Conservation (phyloP, 2,888 invertebrate genomes). For the Drosophila melanocephala region DNA sequence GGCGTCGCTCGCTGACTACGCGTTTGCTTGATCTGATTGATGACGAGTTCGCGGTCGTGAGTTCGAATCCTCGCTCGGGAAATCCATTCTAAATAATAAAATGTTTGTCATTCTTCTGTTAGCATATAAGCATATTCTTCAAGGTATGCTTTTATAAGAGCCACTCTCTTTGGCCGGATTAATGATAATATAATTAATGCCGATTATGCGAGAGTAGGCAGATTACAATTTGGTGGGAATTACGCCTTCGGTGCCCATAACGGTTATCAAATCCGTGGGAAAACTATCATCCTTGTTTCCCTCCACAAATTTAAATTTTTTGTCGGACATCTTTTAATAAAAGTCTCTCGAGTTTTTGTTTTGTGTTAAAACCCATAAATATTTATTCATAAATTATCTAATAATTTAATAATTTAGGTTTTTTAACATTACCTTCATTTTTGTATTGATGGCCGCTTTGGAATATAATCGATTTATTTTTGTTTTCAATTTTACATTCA, state of each 20-base stretch:
- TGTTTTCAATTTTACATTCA: constrained; percentile 32
- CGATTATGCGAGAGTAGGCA: constrained; percentile 82
- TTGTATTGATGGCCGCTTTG: constrained; percentile 50
- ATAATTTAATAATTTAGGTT: constrained; percentile 48
- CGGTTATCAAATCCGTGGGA: constrained; percentile 82
- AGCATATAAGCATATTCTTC: background rate
- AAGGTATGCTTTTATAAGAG: constrained; percentile 17
- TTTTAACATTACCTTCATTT: constrained; percentile 34
- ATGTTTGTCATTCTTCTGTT: background rate
- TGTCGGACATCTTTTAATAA: background rate
- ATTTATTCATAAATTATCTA: constrained; percentile 71
- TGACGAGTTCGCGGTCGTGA: background rate
- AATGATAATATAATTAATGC: constrained; percentile 69
- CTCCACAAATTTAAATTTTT: constrained; percentile 69
- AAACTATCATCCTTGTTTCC: constrained; percentile 83
- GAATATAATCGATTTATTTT: constrained; percentile 40
- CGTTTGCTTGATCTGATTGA: accelerated
- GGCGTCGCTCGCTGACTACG: constrained; percentile 15
- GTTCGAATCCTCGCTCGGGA: constrained; percentile 12
- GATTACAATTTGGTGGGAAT: constrained; percentile 76
- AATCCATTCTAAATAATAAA: background rate
- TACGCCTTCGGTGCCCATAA: constrained; percentile 83
- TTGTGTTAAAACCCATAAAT: constrained; percentile 78
- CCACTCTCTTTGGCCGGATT: constrained; percentile 83
- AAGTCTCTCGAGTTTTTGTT: background rate